Percentiles rank a stretch among this genome's conserved stretches.
Conservation (phyloP, 1,140 invertebrate genomes). For the Mylabris phalerata region DNA sequence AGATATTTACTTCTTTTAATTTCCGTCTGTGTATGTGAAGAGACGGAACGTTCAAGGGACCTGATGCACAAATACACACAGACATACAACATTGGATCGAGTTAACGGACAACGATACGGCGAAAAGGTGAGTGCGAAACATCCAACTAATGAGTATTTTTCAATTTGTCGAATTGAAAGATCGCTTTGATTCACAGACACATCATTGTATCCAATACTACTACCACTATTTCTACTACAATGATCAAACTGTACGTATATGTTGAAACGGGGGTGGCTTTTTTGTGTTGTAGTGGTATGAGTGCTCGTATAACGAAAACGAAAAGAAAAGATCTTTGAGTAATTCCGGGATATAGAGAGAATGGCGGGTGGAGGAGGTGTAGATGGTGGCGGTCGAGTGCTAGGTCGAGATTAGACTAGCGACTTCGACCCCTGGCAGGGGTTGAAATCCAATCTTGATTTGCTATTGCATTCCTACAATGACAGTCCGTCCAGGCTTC, state of each 20-base stretch:
- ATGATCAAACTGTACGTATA: too few species aligned
- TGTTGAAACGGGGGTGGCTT: not conserved
- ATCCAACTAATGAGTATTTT: constrained; percentile 44
- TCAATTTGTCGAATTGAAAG: constrained; percentile 42
- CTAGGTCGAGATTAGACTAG: constrained; percentile 43
- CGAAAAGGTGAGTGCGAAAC: constrained; percentile 36
- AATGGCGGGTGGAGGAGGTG: constrained; percentile 3
- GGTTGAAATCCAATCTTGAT: constrained; percentile 45
- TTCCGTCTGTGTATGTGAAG: constrained; percentile 19
- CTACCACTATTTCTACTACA: too few species aligned
- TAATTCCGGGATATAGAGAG: constrained; percentile 5
- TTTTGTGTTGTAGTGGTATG: too few species aligned
- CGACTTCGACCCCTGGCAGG: constrained; percentile 33
- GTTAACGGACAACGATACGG: too few species aligned
- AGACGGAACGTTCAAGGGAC: constrained; percentile 1
- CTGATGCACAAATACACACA: not conserved
- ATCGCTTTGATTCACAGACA: constrained; percentile 38
- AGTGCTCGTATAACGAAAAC: too few species aligned
- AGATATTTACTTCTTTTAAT: constrained; percentile 28
- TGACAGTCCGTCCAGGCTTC: constrained; percentile 38
- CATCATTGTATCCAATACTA: constrained; percentile 31
- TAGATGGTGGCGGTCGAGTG: constrained; percentile 27
- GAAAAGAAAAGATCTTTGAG: not conserved
- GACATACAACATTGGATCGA: not conserved
- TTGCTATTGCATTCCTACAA: constrained; percentile 45